A percentile compares a stretch with the other conserved stretches of the same genome.
Evolutionary conservation across 2,113 vertebrate species (phyloP).

Genomic region (Dromas ardeola): DNA sequence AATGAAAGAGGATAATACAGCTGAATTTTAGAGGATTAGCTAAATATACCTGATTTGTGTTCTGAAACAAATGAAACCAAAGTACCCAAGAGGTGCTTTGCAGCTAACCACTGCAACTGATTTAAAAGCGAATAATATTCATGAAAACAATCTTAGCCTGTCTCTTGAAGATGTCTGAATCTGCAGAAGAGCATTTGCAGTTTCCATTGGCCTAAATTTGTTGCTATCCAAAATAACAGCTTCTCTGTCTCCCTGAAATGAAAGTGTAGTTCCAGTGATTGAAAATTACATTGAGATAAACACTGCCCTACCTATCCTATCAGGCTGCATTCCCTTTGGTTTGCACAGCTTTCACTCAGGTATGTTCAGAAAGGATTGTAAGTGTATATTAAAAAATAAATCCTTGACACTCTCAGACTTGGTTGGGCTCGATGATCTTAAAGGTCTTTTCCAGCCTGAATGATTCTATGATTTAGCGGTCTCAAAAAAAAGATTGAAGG

Average conservation of each 20-base stretch:
- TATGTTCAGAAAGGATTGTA: neutral
- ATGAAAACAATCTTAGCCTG: neutral
- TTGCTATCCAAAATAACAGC: neutral
- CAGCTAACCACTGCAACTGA: neutral
- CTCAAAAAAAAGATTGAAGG: neutral
- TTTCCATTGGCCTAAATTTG: neutral
- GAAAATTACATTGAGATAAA: neutral
- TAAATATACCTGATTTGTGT: slow-evolving; percentile 28
- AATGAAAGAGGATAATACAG: slow-evolving; percentile 21
- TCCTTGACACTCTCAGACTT: neutral
- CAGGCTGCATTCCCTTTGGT: neutral
- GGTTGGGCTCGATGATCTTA: neutral
- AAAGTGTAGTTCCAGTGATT: neutral
- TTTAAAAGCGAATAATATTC: neutral
- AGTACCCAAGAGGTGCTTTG: neutral
- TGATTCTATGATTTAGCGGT: neutral
- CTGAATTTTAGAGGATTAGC: slow-evolving; percentile 39
- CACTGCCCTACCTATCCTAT: neutral
- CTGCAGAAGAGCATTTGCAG: neutral
- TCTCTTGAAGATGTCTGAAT: neutral
- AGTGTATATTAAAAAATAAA: neutral
- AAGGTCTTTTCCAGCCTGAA: neutral
- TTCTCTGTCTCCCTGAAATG: neutral
- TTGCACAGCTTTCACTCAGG: neutral
- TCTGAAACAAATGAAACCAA: slow-evolving; percentile 50